These are phyloP conservation scores for Imbricaverruca yamaguchii DNA, from an alignment of 2,888 invertebrate species.

Conservation along the genomic window DNA sequence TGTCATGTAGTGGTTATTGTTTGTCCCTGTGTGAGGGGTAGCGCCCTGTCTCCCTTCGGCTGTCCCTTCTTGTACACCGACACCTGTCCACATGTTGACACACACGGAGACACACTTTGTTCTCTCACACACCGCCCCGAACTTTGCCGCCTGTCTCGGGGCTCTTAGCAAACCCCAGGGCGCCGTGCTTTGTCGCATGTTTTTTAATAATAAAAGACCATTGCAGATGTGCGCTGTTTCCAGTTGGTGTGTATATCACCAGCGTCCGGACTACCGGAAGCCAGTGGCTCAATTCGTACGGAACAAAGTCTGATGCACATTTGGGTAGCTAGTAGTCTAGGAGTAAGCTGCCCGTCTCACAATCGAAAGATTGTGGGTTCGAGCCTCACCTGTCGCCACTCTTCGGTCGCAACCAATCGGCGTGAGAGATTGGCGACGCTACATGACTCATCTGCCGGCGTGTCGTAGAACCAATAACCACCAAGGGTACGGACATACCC, in stretches of 20 bases:
- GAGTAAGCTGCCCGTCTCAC: no score
- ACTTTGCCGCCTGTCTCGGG: not conserved
- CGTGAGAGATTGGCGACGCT: no score
- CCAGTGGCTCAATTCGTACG: not conserved
- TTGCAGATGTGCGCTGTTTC: not conserved
- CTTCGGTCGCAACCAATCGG: no score
- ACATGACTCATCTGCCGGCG: no score
- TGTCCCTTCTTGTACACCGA: not conserved
- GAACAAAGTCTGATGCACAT: no score
- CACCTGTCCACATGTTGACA: not conserved
- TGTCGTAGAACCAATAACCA: no score
- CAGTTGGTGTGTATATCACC: no score
- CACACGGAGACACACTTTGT: conserved; percentile 1
- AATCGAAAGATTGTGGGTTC: no score
- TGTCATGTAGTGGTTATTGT: conserved; percentile 11
- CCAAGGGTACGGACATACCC: no score
- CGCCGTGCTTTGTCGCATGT: conserved; percentile 4
- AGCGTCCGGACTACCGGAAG: no score
- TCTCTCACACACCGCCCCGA: not conserved
- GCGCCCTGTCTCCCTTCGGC: not conserved
- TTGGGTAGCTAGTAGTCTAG: no score
- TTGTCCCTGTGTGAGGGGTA: not conserved
- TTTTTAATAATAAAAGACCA: conserved; percentile 16
- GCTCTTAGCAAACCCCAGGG: not conserved
- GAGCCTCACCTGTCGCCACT: no score